Evolutionary conservation across 2,113 vertebrate species (phyloP).

Genomic region (Trogon melanurus): DNA sequence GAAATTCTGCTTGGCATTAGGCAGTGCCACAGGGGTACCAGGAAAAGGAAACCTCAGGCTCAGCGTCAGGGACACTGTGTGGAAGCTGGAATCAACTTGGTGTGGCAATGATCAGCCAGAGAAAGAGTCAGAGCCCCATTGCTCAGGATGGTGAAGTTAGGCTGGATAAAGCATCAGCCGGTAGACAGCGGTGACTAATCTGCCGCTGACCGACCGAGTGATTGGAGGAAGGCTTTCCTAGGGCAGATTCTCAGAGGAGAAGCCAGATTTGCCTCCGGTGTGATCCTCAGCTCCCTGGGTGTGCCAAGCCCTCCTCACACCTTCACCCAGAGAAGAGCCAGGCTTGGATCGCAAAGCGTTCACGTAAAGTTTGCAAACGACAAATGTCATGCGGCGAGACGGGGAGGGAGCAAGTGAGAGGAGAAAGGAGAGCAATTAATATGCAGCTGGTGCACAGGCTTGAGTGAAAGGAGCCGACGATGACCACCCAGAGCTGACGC

Average conservation of each 20-base stretch:
- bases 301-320: constrained; percentile 9
- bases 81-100: background rate
- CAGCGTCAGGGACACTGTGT: too few relatives aligned
- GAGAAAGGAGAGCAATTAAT: constrained; percentile 30
- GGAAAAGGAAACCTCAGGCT: background rate
- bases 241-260: background rate
- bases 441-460: constrained; percentile 39
- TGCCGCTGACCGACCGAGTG: background rate
- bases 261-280: background rate
- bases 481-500: constrained; percentile 14
- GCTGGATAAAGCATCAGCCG: background rate
- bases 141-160: background rate
- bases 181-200: background rate
- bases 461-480: background rate
- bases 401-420: background rate
- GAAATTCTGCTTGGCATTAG: background rate
- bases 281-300: background rate
- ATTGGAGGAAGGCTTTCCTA: background rate
- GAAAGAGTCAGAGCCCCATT: background rate
- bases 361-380: background rate
- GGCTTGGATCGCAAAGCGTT: background rate
- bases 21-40: background rate
- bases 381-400: background rate
- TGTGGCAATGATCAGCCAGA: background rate
- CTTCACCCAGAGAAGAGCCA: background rate